Conservation (phyloP, 2,113 vertebrate genomes). For the Apeltes quadracus region DNA sequence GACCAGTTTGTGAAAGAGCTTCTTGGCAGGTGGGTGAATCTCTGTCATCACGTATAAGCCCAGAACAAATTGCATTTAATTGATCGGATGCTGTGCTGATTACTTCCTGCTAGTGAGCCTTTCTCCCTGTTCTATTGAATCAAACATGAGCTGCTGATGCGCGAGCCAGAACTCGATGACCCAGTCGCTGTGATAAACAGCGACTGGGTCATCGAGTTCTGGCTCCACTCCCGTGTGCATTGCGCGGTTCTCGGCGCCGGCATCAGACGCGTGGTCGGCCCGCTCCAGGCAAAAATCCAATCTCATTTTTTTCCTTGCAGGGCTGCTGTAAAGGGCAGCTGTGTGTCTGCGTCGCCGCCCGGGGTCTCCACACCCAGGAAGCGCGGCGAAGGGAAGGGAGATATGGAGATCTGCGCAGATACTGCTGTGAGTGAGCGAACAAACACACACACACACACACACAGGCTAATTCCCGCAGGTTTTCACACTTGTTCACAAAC, state of each 20-base stretch:
- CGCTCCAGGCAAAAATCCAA: conserved; percentile 79
- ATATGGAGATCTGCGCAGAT: conserved; percentile 83
- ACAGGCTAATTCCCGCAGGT: conserved; percentile 36
- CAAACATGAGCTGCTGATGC: conserved; percentile 40
- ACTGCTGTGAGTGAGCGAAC: conserved; percentile 82
- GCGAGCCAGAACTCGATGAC: too few relatives aligned
- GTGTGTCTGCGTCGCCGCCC: conserved; percentile 77
- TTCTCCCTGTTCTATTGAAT: conserved; percentile 34
- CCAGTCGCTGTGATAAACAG: too few relatives aligned
- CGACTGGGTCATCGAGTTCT: conserved; percentile 25
- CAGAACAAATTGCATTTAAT: conserved; percentile 27
- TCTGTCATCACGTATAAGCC: conserved; percentile 11
- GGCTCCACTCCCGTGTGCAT: conserved; percentile 50
- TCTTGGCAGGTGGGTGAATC: conserved; percentile 84
- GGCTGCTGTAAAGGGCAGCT: conserved; percentile 84
- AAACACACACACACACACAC: background rate
- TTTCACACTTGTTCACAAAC: conserved; percentile 48
- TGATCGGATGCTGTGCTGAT: conserved; percentile 33
- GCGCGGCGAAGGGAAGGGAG: conserved; percentile 81
- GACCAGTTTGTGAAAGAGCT: conserved; percentile 89
- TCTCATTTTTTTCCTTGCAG: conserved; percentile 83
- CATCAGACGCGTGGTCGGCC: conserved; percentile 19
- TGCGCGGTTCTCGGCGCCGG: conserved; percentile 49
- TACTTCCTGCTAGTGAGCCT: conserved; percentile 36
- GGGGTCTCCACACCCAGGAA: conserved; percentile 83